Evolutionary conservation across 2,113 vertebrate genomes (phyloP).

Genomic region (Phylloscopus trochilus): DNA sequence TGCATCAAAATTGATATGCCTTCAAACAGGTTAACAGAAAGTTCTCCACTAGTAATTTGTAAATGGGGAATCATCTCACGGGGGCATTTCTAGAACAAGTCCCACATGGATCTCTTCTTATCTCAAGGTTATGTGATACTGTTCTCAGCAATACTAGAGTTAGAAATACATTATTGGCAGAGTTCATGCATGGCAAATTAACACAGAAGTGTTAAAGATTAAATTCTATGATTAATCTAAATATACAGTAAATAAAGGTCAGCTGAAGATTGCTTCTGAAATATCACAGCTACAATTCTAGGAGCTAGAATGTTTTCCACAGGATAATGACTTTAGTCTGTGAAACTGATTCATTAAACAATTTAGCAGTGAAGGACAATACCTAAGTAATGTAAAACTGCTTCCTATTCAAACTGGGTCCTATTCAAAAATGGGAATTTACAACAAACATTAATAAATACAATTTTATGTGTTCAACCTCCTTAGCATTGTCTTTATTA

Average conservation of each 20-base stretch:
- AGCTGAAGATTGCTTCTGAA: neutral
- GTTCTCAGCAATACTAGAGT: neutral
- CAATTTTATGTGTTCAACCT: neutral
- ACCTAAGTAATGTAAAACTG: neutral
- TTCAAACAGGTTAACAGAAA: neutral
- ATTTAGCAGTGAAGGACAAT: neutral
- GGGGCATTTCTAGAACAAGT: slow-evolving; percentile 22
- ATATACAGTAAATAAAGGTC: neutral
- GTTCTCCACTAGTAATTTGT: neutral
- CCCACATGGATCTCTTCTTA: neutral
- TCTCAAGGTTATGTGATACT: slow-evolving; percentile 15
- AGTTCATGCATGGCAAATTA: neutral
- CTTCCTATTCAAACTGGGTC: neutral
- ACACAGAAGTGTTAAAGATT: neutral
- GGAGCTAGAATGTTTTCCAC: neutral
- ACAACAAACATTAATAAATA: neutral
- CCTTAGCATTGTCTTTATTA: neutral
- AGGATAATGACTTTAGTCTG: neutral
- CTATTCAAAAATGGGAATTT: neutral
- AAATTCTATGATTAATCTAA: neutral
- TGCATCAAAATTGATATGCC: neutral
- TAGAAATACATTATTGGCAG: slow-evolving; percentile 1
- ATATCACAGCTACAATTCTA: neutral
- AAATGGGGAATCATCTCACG: neutral
- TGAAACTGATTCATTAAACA: neutral